These are phyloP conservation scores for Mythimna lalbum DNA, from an alignment of 2,888 invertebrate species.

Conservation along the genomic window DNA sequence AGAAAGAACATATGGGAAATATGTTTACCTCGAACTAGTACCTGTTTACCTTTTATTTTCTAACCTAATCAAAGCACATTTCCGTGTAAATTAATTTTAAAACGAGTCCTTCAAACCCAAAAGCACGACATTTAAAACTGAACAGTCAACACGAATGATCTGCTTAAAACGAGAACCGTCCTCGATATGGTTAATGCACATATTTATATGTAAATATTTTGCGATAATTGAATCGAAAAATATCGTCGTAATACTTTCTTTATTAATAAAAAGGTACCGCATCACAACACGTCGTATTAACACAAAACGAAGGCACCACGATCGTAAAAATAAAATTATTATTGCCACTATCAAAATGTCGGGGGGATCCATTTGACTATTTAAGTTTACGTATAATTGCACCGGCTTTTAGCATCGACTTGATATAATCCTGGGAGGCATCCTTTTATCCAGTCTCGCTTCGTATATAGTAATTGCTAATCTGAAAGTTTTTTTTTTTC, in stretches of 20 bases:
- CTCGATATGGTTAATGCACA: slow-evolving; percentile 21
- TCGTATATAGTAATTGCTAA: slow-evolving; percentile 81
- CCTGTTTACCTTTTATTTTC: slow-evolving; percentile 5
- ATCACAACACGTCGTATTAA: slow-evolving; percentile 60
- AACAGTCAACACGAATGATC: slow-evolving; percentile 16
- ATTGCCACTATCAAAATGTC: slow-evolving; percentile 67
- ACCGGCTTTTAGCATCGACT: slow-evolving; percentile 65
- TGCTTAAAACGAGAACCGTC: slow-evolving; percentile 8
- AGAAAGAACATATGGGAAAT: slow-evolving; percentile 9
- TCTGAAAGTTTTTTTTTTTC: slow-evolving; percentile 73
- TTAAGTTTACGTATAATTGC: slow-evolving; percentile 74
- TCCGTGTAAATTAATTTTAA: slow-evolving; percentile 11
- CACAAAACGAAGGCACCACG: slow-evolving; percentile 54
- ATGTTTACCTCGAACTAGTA: slow-evolving; percentile 1
- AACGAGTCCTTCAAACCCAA: slow-evolving; percentile 13
- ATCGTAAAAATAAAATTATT: slow-evolving; percentile 73
- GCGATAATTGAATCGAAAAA: slow-evolving; percentile 56
- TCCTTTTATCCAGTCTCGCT: slow-evolving; percentile 74
- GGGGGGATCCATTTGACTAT: slow-evolving; percentile 71
- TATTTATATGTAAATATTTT: slow-evolving; percentile 52
- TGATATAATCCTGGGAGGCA: slow-evolving; percentile 77
- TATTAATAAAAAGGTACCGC: slow-evolving; percentile 51
- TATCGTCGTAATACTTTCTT: slow-evolving; percentile 50
- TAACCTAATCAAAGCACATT: slow-evolving; percentile 7
- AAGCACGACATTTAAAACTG: slow-evolving; percentile 27